These are phyloP conservation scores for Noturus placidus DNA, from an alignment of 2,113 vertebrate genomes.

Conservation along the genomic window DNA sequence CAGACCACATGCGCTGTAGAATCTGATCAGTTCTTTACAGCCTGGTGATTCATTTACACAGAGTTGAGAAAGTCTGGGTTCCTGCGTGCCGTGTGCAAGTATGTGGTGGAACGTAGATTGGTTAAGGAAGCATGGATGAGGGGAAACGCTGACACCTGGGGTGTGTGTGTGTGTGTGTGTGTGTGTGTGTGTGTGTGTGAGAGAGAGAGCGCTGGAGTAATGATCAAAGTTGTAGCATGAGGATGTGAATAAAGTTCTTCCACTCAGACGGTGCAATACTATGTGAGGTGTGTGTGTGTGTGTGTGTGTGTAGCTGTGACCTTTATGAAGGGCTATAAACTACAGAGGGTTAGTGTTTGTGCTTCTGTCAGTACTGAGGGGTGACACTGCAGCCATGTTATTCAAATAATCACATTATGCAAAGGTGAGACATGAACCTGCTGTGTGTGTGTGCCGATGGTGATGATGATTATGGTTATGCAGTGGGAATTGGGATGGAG, in stretches of 20 bases:
- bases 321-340: slow-evolving; percentile 7
- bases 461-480: neutral
- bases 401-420: neutral
- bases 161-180: too few species aligned
- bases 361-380: neutral
- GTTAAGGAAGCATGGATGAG: neutral
- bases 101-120: neutral
- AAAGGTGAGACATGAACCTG: neutral
- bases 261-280: slow-evolving; percentile 8
- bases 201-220: neutral
- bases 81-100: neutral
- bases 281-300: neutral
- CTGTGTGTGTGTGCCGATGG: neutral
- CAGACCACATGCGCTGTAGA: too few species aligned
- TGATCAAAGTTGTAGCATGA: neutral
- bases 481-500: neutral
- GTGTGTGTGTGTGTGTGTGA: neutral
- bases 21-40: too few species aligned
- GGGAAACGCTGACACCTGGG: neutral
- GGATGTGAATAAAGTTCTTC: neutral
- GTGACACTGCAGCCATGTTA: neutral
- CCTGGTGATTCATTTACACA: too few species aligned
- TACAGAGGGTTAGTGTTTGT: neutral
- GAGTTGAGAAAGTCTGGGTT: neutral
- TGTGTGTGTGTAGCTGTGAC: neutral